Evolutionary conservation across 2,888 invertebrate species (phyloP).

Genomic region (Lissocephala sabroskyi): DNA sequence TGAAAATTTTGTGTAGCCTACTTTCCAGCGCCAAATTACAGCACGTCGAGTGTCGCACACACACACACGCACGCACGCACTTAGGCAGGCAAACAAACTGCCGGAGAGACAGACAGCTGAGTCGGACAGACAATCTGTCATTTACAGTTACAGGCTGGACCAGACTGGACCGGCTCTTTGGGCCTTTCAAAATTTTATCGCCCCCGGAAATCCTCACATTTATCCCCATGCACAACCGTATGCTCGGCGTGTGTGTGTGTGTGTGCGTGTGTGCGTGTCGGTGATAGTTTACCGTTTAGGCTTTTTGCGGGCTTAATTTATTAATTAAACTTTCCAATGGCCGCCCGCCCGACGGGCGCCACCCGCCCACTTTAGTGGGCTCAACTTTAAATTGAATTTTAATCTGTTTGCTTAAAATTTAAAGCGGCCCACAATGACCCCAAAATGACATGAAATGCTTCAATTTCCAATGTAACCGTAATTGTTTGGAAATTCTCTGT

Average conservation of each 20-base stretch:
- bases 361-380: too few species aligned
- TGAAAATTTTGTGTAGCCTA: constrained; percentile 48
- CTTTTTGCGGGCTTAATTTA: constrained; percentile 53
- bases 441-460: too few species aligned
- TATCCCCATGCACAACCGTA: too few species aligned
- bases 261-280: constrained; percentile 12
- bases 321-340: constrained; percentile 56
- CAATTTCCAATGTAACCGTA: too few species aligned
- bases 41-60: constrained; percentile 15
- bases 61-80: too few species aligned
- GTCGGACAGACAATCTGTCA: constrained; percentile 12
- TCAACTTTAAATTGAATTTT: constrained; percentile 59
- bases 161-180: too few species aligned
- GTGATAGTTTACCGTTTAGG: constrained; percentile 40
- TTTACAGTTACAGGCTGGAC: too few species aligned
- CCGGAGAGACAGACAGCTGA: constrained; percentile 8
- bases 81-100: too few species aligned
- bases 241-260: too few species aligned
- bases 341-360: constrained; percentile 23
- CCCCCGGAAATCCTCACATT: too few species aligned
- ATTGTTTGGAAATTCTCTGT: too few species aligned
- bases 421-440: not conserved
- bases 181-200: too few species aligned
- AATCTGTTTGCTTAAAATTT: constrained; percentile 60
- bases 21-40: constrained; percentile 51